These are phyloP conservation scores for Drosophila subsilvestris DNA, from an alignment of 2,888 invertebrate genomes.

Conservation along the genomic window DNA sequence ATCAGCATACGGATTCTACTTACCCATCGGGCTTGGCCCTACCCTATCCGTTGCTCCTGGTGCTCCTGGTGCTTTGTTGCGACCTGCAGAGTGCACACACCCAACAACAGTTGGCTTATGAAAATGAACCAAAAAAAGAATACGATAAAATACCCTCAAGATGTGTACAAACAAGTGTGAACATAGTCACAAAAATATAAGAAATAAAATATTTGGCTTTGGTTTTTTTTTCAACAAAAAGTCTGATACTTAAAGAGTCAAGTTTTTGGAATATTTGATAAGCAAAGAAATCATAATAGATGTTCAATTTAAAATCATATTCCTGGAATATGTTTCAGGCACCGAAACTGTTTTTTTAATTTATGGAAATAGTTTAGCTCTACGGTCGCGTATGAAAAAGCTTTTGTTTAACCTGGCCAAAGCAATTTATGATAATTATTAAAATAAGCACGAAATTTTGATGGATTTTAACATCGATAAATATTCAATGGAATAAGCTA, in stretches of 20 bases:
- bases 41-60: not conserved
- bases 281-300: too few relatives aligned
- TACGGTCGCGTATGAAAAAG: not conserved
- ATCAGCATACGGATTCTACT: conserved; percentile 69
- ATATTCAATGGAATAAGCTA: too few relatives aligned
- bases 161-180: conserved; percentile 17
- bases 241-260: not conserved
- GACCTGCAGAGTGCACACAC: conserved; percentile 53
- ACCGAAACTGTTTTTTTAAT: not conserved
- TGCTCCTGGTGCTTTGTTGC: conserved; percentile 25
- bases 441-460: too few relatives aligned
- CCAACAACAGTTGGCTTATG: conserved; percentile 46
- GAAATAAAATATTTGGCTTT: conserved; percentile 5
- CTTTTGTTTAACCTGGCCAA: not conserved
- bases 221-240: not conserved
- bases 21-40: conserved; percentile 1
- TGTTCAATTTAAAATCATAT: too few relatives aligned
- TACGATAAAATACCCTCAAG: conserved; percentile 16
- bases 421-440: too few relatives aligned
- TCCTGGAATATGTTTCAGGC: not conserved
- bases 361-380: not conserved
- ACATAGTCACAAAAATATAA: conserved; percentile 17
- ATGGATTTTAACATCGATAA: too few relatives aligned
- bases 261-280: not conserved
- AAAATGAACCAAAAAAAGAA: conserved; percentile 29